Evolutionary conservation across 2,113 vertebrate genomes (phyloP).

Genomic region (Parus major): DNA sequence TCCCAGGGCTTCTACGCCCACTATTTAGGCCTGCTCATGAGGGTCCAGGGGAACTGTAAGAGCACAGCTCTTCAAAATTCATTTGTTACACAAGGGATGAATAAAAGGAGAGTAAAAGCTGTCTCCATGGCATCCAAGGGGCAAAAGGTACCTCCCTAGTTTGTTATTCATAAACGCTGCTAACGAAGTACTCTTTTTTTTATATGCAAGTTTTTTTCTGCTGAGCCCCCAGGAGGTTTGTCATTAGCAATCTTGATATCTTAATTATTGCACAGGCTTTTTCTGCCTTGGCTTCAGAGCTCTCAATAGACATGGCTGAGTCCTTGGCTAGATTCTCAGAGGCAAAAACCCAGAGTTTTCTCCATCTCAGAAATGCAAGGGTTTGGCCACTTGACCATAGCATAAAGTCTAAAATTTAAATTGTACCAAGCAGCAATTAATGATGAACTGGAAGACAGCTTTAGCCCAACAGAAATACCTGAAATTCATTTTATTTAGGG

Average conservation of each 20-base stretch:
- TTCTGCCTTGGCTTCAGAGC: background rate
- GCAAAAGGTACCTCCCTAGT: background rate
- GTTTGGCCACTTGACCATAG: background rate
- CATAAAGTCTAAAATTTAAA: background rate
- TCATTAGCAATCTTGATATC: conserved; percentile 2
- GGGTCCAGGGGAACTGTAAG: background rate
- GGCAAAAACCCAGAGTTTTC: background rate
- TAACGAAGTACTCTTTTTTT: background rate
- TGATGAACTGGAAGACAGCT: background rate
- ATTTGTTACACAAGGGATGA: background rate
- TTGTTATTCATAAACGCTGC: conserved; percentile 33
- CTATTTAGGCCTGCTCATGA: background rate
- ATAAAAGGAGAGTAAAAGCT: background rate
- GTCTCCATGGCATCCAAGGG: background rate
- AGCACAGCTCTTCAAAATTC: conserved; percentile 18
- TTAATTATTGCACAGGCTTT: background rate
- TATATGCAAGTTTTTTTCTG: background rate
- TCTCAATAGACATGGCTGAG: background rate
- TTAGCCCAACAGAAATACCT: background rate
- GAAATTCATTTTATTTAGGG: background rate
- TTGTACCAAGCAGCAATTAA: background rate
- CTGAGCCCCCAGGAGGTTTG: background rate
- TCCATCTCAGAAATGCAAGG: background rate
- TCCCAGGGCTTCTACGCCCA: background rate
- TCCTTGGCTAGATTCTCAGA: background rate